Percentiles rank a stretch among this genome's conserved stretches.
Evolutionary conservation across 2,113 vertebrate species (phyloP).

Genomic region (Pogona vitticeps): DNA sequence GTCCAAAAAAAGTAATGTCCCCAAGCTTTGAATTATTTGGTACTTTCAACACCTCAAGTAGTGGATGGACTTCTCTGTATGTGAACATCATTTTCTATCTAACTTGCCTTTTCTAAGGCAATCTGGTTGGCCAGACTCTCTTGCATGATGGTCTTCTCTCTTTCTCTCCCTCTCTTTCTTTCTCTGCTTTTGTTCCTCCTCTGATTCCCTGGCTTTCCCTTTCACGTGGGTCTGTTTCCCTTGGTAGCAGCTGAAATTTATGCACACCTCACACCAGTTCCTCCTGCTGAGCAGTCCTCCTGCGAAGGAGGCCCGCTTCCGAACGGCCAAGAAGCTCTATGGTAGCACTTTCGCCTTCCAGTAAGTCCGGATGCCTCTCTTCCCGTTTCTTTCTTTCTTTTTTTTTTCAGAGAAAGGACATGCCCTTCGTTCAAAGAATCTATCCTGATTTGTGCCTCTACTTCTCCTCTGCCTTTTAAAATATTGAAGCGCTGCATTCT

Average conservation of each 20-base stretch:
- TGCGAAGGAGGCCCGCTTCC: constrained; percentile 97
- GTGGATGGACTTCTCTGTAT: no score
- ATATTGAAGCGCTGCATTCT: not conserved
- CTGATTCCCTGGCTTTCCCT: not conserved
- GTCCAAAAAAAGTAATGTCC: no score
- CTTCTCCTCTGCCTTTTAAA: not conserved
- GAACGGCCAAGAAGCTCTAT: constrained; percentile 98
- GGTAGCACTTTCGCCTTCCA: constrained; percentile 99
- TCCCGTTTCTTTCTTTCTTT: rapidly evolving
- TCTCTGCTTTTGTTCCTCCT: constrained; percentile 46
- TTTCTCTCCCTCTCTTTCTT: constrained; percentile 43
- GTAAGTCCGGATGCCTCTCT: constrained; percentile 77
- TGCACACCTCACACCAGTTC: constrained; percentile 99
- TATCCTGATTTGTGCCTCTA: not conserved
- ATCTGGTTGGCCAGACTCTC: constrained; percentile 35
- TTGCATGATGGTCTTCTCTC: constrained; percentile 67
- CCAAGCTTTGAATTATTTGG: no score
- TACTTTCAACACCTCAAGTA: no score
- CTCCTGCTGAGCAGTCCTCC: constrained; percentile 98
- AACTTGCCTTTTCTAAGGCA: no score
- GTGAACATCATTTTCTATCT: not conserved
- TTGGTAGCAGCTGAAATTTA: constrained; percentile 98
- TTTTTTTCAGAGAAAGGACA: rapidly evolving
- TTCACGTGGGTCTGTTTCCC: constrained; percentile 61
- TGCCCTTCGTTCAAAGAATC: no score